These are phyloP conservation scores for Drosophila limbata DNA, from an alignment of 2,888 invertebrate species.

Conservation along the genomic window DNA sequence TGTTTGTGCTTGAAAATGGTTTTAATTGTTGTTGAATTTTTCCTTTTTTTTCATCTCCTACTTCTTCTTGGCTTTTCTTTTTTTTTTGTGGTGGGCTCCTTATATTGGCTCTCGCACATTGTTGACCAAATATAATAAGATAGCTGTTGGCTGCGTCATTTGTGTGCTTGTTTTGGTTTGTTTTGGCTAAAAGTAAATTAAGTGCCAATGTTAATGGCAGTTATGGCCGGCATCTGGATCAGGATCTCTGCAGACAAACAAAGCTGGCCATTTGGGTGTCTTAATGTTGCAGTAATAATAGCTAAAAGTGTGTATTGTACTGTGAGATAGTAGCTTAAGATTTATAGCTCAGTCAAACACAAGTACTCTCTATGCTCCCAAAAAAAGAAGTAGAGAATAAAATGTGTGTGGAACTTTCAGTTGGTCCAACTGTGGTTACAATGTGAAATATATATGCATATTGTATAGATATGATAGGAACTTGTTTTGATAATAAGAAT, in stretches of 20 bases:
- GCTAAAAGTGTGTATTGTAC: slow-evolving; percentile 72
- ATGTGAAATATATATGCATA: slow-evolving; percentile 16
- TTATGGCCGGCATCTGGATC: slow-evolving; percentile 78
- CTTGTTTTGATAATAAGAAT: no score
- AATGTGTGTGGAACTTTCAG: slow-evolving; percentile 3
- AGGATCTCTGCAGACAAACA: slow-evolving; percentile 58
- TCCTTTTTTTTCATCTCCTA: slow-evolving; percentile 8
- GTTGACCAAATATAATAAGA: slow-evolving; percentile 78
- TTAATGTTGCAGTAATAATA: slow-evolving; percentile 76
- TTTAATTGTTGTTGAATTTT: slow-evolving; percentile 75
- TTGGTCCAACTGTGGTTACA: slow-evolving; percentile 20
- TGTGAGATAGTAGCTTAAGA: slow-evolving; percentile 68
- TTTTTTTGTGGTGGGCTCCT: slow-evolving; percentile 41
- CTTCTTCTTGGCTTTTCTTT: slow-evolving; percentile 10
- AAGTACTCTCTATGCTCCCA: slow-evolving; percentile 10
- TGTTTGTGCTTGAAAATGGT: slow-evolving; percentile 75
- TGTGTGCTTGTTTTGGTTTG: slow-evolving; percentile 71
- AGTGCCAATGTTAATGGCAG: slow-evolving; percentile 80
- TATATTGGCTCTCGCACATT: slow-evolving; percentile 65
- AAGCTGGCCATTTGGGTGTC: slow-evolving; percentile 75
- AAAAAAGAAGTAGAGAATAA: not conserved
- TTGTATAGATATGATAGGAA: not conserved
- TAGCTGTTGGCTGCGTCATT: slow-evolving; percentile 65
- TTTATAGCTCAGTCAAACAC: slow-evolving; percentile 59
- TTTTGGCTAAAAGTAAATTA: slow-evolving; percentile 77